These are phyloP conservation scores for Turritopsis dohrnii DNA, from an alignment of 30 jellyfish, hydroid and myxozoan species.

Conservation along the genomic window DNA sequence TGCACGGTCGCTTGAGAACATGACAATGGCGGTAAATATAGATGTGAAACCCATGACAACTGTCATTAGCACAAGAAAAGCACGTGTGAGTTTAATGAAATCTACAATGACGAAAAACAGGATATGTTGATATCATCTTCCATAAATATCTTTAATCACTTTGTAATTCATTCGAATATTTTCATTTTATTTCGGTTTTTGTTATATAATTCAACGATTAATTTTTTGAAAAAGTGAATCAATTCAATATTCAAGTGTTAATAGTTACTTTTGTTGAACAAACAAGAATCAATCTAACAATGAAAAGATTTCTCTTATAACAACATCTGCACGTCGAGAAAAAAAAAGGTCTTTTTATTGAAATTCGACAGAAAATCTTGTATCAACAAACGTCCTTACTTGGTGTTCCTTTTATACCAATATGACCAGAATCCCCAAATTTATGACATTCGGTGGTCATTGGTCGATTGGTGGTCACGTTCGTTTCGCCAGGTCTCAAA, in stretches of 20 bases:
- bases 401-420: conserved; percentile 9
- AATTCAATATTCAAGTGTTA: too few species aligned
- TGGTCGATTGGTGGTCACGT: conserved; percentile 2
- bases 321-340: not conserved
- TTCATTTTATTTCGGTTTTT: too few species aligned
- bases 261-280: too few species aligned
- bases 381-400: too few species aligned
- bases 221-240: not conserved
- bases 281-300: not conserved
- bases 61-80: not conserved
- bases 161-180: too few species aligned
- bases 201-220: too few species aligned
- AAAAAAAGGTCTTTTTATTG: too few species aligned
- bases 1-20: conserved; percentile 2
- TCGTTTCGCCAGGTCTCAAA: not conserved
- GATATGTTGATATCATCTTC: not conserved
- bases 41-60: conserved; percentile 19
- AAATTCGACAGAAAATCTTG: too few species aligned
- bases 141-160: too few species aligned
- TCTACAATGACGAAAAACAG: not conserved
- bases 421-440: not conserved
- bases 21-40: not conserved
- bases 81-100: conserved; percentile 20
- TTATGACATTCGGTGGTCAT: not conserved
- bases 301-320: not conserved